phyloP scores from a whole-genome alignment of 2,888 invertebrate genomes.

The Acanthopleura granulata region DNA sequence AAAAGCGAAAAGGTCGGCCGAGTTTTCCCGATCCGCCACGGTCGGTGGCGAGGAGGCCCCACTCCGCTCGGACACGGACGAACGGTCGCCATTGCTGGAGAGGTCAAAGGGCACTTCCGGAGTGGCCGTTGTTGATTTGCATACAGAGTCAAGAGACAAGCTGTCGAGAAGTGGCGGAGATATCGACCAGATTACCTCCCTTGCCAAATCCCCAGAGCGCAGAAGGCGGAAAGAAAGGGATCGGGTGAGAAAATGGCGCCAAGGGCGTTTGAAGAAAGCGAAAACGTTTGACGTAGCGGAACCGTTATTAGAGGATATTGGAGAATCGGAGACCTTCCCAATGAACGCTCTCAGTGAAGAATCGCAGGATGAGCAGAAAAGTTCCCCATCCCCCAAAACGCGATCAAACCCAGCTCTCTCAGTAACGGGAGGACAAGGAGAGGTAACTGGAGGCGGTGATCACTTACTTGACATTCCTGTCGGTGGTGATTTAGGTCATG shows the following conservation, averaged over 20 bases:
- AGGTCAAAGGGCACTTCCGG: not conserved
- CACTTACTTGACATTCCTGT: no score
- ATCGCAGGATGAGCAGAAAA: no score
- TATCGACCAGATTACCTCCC: not conserved
- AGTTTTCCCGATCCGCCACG: not conserved
- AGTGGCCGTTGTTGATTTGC: not conserved
- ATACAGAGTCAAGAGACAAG: not conserved
- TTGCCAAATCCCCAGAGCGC: not conserved
- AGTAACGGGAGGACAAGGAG: no score
- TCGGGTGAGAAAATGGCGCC: constrained; percentile 1
- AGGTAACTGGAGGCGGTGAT: no score
- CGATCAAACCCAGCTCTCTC: no score
- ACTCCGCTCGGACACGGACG: not conserved
- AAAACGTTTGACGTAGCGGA: not conserved
- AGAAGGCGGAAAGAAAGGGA: not conserved
- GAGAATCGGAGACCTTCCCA: no score
- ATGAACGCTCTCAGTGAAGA: no score
- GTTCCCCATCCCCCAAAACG: no score
- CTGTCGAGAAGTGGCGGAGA: not conserved
- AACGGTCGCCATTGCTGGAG: not conserved
- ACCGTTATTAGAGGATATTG: not conserved
- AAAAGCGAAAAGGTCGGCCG: not conserved
- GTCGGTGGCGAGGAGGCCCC: not conserved
- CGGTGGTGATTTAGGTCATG: no score
- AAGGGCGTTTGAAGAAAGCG: not conserved